phyloP scores from a whole-genome alignment of 2,113 vertebrate genomes.

The Bufo gargarizans region DNA sequence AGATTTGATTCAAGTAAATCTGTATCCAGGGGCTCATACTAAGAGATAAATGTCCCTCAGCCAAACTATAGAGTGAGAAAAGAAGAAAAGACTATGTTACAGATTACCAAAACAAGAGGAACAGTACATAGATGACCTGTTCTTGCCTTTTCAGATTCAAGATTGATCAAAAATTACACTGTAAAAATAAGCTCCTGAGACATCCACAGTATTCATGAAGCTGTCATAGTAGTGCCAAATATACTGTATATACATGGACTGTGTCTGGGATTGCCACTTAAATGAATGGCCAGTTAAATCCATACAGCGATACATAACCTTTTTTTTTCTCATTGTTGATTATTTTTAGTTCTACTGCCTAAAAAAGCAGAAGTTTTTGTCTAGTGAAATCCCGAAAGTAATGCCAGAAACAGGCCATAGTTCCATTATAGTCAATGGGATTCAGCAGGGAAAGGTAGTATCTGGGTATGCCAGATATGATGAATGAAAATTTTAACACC shows the following conservation, averaged over 20 bases:
- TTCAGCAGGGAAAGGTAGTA: too few relatives aligned
- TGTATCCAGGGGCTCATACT: slow-evolving; percentile 20
- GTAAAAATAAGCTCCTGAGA: not conserved
- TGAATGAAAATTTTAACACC: too few relatives aligned
- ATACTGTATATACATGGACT: not conserved
- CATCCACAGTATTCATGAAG: not conserved
- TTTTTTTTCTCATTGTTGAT: too few relatives aligned
- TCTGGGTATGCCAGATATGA: too few relatives aligned
- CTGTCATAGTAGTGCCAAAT: not conserved
- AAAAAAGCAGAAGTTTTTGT: too few relatives aligned
- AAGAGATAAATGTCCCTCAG: slow-evolving; percentile 29
- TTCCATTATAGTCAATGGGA: too few relatives aligned
- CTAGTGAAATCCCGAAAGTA: too few relatives aligned
- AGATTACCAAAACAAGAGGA: slow-evolving; percentile 20
- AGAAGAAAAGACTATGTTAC: slow-evolving; percentile 18
- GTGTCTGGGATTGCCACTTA: not conserved
- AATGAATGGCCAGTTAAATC: too few relatives aligned
- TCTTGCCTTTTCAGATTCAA: not conserved
- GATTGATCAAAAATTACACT: not conserved
- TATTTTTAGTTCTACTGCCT: too few relatives aligned
- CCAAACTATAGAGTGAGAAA: not conserved
- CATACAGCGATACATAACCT: too few relatives aligned
- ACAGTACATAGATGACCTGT: slow-evolving; percentile 1
- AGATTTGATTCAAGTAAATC: slow-evolving; percentile 33
- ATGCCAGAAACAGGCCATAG: too few relatives aligned